Evolutionary conservation across 2,888 invertebrate genomes (phyloP), one percentile per base, ranked within the genome.

Genomic region (Phalangium opilio): DNA sequence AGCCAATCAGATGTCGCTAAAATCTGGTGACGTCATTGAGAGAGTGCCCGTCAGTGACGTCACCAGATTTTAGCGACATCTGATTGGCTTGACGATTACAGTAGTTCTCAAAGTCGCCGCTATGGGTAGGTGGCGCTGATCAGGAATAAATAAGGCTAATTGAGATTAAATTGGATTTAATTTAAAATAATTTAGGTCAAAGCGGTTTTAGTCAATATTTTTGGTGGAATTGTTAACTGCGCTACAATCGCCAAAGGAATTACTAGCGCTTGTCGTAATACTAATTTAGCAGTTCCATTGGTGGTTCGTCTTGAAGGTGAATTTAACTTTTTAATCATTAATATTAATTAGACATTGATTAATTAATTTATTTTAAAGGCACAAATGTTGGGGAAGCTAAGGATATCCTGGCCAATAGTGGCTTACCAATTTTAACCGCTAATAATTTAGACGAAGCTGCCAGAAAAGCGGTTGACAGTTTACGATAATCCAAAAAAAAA

Each of bases 221-320:
- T 99, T 72, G 98, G 91, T 56, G 93, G 98, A 47, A 99, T 99
- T 63, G 96, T 99, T 0, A 93, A 98, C 69, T 99, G 98, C 69
- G 86, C 81, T 4, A 93, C 84, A 1, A 86, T 99, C 59, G 98
- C 98, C 1, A 85, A 83, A 61, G 98, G 98, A 38, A 84, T 98
- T 57, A 81, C 95, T 3, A 77, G 80, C 49, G 95, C 96, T 2
- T 81, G 83, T 56, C 80, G 79, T 64, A 77, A 77, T 46, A 76
- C 83, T 51, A 74, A 81, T 39, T 73, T 93, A 1, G 76, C 78
- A 60, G 76, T 91, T 49, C 96, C 98, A 0, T 70, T 99, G 39
- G 77, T 99, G 47, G 89, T 98, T 38, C 75, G 98, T 59, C 70
- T 99, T 48, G 93, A 95, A 76, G 98, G 96, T 77, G 60, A 58